Conservation (phyloP, 1,140 invertebrate species). For the Rhizoglyphus robini region DNA sequence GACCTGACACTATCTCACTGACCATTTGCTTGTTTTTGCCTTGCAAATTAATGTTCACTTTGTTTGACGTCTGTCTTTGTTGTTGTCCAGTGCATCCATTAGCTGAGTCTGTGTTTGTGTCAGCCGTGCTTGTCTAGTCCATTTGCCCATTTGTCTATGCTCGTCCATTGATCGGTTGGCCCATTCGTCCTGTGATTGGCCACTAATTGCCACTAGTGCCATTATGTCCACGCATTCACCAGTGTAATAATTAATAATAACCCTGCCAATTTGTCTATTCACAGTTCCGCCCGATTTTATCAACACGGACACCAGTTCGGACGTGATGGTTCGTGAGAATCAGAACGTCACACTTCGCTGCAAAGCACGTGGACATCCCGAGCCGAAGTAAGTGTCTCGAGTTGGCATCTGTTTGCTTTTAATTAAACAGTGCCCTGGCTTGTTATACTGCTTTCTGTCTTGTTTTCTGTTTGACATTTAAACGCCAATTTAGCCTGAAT, state of each 20-base stretch:
- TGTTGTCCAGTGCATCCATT: too few species aligned
- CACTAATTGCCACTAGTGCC: too few species aligned
- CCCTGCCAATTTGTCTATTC: too few species aligned
- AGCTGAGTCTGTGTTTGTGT: background rate
- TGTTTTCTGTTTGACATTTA: background rate
- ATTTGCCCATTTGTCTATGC: background rate
- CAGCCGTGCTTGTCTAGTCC: background rate
- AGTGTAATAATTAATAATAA: too few species aligned
- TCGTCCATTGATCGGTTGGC: too few species aligned
- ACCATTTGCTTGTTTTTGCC: background rate
- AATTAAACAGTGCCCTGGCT: background rate
- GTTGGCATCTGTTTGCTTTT: background rate
- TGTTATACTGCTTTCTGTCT: background rate
- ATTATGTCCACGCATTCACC: too few species aligned
- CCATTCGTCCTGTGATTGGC: too few species aligned
- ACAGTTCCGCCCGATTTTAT: constrained; percentile 84
- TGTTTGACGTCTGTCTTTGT: background rate
- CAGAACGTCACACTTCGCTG: constrained; percentile 73
- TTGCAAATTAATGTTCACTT: background rate
- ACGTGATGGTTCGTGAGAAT: constrained; percentile 70
- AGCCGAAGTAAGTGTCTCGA: constrained; percentile 41
- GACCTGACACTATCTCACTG: background rate
- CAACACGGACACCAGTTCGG: constrained; percentile 66
- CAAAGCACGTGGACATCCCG: constrained; percentile 72
- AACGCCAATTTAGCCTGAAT: background rate